These are phyloP conservation scores for Drosophila ezoana DNA, from an alignment of 2,888 invertebrate genomes.

Conservation along the genomic window DNA sequence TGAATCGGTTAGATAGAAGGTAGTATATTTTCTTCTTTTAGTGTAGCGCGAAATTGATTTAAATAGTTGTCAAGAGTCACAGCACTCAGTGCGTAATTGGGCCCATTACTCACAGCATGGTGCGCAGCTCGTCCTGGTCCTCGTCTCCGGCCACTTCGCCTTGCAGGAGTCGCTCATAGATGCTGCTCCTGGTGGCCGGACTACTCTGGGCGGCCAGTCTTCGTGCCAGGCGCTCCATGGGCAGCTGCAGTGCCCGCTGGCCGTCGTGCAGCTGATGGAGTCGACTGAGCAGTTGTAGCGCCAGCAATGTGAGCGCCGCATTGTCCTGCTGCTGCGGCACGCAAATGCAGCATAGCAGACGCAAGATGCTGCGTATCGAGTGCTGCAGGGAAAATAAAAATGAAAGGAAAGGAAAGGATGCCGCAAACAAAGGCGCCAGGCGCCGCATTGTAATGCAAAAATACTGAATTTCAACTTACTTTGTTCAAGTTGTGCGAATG, in stretches of 20 bases:
- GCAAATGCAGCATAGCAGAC: conserved; percentile 63
- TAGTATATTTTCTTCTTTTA: neutral
- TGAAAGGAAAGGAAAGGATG: conserved; percentile 15
- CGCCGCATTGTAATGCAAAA: conserved; percentile 58
- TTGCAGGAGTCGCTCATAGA: conserved; percentile 62
- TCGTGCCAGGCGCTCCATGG: conserved; percentile 77
- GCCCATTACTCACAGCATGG: conserved; percentile 69
- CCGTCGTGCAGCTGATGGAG: conserved; percentile 67
- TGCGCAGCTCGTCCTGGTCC: conserved; percentile 61
- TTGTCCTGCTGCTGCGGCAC: conserved; percentile 22
- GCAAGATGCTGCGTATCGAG: conserved; percentile 69
- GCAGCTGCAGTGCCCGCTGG: conserved; percentile 69
- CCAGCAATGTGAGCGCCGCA: conserved; percentile 40
- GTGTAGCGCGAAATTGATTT: conserved; percentile 25
- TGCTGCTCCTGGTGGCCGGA: conserved; percentile 55
- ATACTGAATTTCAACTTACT: conserved; percentile 64
- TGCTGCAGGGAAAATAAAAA: conserved; percentile 44
- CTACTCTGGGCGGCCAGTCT: conserved; percentile 57
- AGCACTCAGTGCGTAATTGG: conserved; percentile 38
- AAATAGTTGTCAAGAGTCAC: conserved; percentile 24
- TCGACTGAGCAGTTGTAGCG: conserved; percentile 72
- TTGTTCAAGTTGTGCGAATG: conserved; percentile 77
- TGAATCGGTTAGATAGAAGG: neutral
- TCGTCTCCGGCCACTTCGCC: conserved; percentile 63
- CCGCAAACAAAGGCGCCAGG: conserved; percentile 16